These are phyloP conservation scores for Petrocephalus microphthalmus DNA, from an alignment of 2,113 vertebrate species.

Conservation along the genomic window DNA sequence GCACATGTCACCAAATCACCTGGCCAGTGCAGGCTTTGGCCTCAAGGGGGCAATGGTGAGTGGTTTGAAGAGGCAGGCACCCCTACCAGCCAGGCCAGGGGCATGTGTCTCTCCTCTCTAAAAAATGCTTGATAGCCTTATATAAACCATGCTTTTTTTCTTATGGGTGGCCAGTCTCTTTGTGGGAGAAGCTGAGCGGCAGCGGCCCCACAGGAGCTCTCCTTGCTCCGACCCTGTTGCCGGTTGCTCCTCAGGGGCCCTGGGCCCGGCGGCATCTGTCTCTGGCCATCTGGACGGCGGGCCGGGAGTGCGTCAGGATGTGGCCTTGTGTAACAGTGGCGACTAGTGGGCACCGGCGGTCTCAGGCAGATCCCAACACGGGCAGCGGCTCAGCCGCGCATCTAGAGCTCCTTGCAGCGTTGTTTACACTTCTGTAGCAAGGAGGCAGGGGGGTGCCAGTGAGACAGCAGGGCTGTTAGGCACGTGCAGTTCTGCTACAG, in stretches of 20 bases:
- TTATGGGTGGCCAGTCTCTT: neutral
- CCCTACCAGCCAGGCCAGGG: neutral
- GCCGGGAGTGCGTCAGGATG: neutral
- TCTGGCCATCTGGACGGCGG: slow-evolving; percentile 13
- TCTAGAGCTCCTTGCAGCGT: neutral
- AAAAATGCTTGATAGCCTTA: neutral
- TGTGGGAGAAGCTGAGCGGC: neutral
- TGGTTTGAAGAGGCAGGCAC: neutral
- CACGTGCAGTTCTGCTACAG: neutral
- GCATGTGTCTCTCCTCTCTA: slow-evolving; percentile 6
- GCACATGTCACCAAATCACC: neutral
- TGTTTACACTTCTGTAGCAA: neutral
- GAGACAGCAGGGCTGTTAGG: neutral
- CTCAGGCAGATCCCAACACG: neutral
- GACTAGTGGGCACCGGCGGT: neutral
- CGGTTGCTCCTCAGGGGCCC: neutral
- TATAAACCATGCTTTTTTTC: no score
- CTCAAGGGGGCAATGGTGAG: slow-evolving; percentile 6
- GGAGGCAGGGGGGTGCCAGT: neutral
- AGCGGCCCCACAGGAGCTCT: neutral
- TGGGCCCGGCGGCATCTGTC: neutral
- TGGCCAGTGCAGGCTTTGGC: neutral
- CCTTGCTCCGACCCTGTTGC: slow-evolving; percentile 11
- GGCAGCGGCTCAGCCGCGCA: neutral
- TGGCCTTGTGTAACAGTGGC: neutral